phyloP scores from a whole-genome alignment of 2,888 invertebrate genomes.

The Pollenia angustigena region DNA sequence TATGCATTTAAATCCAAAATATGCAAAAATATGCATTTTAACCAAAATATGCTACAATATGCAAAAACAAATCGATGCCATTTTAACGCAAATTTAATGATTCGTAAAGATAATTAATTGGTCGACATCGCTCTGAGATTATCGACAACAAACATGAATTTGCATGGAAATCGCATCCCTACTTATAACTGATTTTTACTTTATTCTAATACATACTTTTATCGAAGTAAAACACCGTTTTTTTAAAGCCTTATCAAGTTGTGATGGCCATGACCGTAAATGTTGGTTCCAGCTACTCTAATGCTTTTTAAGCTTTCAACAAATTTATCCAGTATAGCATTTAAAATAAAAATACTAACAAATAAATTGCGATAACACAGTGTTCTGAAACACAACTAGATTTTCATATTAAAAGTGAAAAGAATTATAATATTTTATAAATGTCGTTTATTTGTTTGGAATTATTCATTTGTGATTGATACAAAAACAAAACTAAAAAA shows the following conservation, averaged over 20 bases:
- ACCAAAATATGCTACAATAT: no score
- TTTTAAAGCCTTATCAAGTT: neutral
- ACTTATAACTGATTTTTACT: no score
- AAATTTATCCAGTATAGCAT: neutral
- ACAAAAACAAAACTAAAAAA: neutral
- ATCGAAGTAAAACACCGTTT: no score
- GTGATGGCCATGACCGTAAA: neutral
- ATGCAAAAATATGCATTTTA: no score
- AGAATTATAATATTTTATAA: conserved; percentile 5
- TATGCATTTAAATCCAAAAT: no score
- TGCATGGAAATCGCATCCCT: no score
- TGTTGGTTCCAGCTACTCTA: neutral
- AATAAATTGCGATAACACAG: neutral
- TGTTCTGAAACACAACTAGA: neutral
- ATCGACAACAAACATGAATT: no score
- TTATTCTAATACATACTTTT: no score
- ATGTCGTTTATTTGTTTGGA: neutral
- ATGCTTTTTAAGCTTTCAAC: neutral
- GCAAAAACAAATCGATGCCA: no score
- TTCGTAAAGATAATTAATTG: no score
- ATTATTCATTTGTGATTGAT: neutral
- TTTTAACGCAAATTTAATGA: no score
- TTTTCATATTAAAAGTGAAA: neutral
- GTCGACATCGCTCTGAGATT: no score
- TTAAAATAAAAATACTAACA: neutral